Evolutionary conservation across 37 sponge, comb jelly and placozoan species (phyloP).

Genomic region (Geodia barretti): DNA sequence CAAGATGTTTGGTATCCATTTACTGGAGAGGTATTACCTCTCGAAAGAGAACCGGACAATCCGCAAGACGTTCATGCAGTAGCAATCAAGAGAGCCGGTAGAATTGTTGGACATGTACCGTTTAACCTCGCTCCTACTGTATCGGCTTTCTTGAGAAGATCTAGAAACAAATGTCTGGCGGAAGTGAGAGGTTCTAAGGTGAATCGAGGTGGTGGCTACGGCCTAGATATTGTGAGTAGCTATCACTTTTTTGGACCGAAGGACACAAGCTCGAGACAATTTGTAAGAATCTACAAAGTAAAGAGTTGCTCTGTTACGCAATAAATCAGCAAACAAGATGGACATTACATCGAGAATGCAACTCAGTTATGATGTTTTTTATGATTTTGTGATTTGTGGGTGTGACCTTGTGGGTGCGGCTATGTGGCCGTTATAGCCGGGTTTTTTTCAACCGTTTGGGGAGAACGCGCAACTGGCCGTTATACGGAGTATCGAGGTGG

Average conservation of each 20-base stretch:
- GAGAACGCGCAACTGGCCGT: background rate
- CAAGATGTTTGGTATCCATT: constrained; percentile 39
- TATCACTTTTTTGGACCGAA: constrained; percentile 30
- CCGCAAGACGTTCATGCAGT: constrained; percentile 17
- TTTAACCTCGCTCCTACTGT: constrained; percentile 25
- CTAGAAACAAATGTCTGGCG: constrained; percentile 35
- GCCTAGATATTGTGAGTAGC: constrained; percentile 51
- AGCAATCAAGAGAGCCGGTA: constrained; percentile 17
- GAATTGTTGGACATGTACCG: constrained; percentile 42
- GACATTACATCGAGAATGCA: background rate
- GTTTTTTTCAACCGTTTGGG: background rate
- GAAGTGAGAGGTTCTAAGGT: constrained; percentile 44
- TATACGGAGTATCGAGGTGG: background rate
- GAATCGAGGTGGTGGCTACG: constrained; percentile 58
- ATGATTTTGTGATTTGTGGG: background rate
- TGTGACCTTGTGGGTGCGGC: background rate
- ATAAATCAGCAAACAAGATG: background rate
- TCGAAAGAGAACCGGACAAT: constrained; percentile 21
- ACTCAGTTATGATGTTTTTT: background rate
- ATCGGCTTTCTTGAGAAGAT: constrained; percentile 27
- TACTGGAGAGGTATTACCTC: constrained; percentile 25
- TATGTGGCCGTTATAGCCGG: background rate
- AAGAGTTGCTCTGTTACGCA: background rate
- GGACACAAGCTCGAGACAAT: constrained; percentile 2
- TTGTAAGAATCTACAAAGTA: too few species aligned